These are phyloP conservation scores for Paragorgia papillata DNA, from an alignment of 92 coral and sea anemone genomes.

Conservation along the genomic window DNA sequence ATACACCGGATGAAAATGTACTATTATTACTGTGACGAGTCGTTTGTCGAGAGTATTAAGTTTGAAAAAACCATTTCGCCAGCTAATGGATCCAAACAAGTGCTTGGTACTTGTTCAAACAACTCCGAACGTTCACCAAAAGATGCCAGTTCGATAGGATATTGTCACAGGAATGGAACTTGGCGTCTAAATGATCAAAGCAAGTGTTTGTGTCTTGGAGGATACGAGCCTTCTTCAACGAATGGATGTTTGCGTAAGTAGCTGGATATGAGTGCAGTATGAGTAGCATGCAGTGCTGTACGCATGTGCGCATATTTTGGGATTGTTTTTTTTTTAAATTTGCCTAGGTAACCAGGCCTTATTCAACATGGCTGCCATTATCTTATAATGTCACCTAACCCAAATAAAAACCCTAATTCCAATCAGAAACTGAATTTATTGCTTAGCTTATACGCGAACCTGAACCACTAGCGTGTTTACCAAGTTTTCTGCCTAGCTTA, in stretches of 20 bases:
- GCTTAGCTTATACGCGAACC: neutral
- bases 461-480: neutral
- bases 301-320: too few relatives aligned
- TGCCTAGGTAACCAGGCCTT: too few relatives aligned
- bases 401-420: too few relatives aligned
- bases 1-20: slow-evolving; percentile 50
- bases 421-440: too few relatives aligned
- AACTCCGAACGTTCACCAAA: neutral
- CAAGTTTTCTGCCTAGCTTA: neutral
- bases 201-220: slow-evolving; percentile 70
- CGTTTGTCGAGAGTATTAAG: slow-evolving; percentile 47
- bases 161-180: slow-evolving; percentile 68
- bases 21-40: slow-evolving; percentile 65
- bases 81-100: slow-evolving; percentile 4
- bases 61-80: slow-evolving; percentile 74
- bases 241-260: slow-evolving; percentile 32
- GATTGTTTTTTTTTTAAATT: too few relatives aligned
- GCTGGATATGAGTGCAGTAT: too few relatives aligned
- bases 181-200: slow-evolving; percentile 62
- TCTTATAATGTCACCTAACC: too few relatives aligned
- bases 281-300: too few relatives aligned
- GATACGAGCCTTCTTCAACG: slow-evolving; percentile 50
- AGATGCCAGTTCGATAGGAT: slow-evolving; percentile 27
- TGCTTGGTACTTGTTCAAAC: slow-evolving; percentile 66
- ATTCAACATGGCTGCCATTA: too few relatives aligned